Conservation (phyloP, 1,140 invertebrate genomes). For the Eufriesea mexicana region DNA sequence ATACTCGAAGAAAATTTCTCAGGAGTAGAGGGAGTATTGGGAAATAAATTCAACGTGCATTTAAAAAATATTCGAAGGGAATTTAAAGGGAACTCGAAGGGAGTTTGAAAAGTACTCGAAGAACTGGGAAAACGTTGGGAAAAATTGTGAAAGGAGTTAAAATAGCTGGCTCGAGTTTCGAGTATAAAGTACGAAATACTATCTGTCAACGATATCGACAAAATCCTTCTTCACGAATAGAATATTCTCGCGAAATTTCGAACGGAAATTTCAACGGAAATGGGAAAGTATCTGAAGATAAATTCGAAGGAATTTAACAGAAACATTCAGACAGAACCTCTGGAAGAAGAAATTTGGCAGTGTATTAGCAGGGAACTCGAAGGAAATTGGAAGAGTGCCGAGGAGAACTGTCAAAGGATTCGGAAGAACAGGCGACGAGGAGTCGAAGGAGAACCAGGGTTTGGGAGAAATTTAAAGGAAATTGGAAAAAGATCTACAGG, state of each 20-base stretch:
- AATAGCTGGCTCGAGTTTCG: too few species aligned
- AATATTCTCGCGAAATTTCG: too few species aligned
- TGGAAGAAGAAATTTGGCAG: too few species aligned
- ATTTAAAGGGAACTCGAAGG: not conserved
- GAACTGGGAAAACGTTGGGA: not conserved
- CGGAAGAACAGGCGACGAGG: not conserved
- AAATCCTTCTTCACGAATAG: too few species aligned
- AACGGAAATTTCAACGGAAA: too few species aligned
- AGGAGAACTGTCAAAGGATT: not conserved
- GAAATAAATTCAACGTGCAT: too few species aligned
- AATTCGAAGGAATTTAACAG: too few species aligned
- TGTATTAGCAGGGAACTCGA: not conserved
- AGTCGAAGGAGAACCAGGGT: not conserved
- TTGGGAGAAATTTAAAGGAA: not conserved
- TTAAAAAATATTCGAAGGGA: not conserved
- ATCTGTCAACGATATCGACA: too few species aligned
- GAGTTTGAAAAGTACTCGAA: not conserved
- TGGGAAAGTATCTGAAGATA: too few species aligned
- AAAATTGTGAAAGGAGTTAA: not conserved
- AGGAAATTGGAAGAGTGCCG: not conserved
- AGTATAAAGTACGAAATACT: too few species aligned
- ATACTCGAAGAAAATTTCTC: not conserved
- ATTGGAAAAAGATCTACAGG: too few species aligned
- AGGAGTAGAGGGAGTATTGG: not conserved
- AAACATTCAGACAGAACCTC: too few species aligned